Base-by-base conservation (phyloP, 2,113 vertebrate genomes). In the Tonatia bakeri region DNA sequence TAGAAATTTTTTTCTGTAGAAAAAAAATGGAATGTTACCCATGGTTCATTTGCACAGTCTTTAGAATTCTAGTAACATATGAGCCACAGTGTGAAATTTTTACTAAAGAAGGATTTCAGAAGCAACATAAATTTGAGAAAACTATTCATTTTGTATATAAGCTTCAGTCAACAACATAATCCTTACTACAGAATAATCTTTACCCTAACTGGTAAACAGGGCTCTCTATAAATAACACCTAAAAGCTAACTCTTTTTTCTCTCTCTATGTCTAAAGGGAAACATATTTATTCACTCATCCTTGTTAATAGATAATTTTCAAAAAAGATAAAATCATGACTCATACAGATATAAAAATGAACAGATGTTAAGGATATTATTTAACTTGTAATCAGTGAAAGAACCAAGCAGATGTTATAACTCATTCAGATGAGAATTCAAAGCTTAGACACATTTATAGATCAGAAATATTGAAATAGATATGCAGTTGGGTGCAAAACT, bases 21-120 rank as follows among this genome's bases (percentile, higher is more conserved):
- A 94, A 96, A 95, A 97, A 83, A 96, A 47, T 84, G 97, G 96
- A 87, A 92, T 26, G 31, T 56, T 95, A 64, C 70, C 59, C 96
- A 50, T 97, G 47, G 87, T 97, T 96, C 72, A 96, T 94, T 96
- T 86, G 79, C 19, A 87, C 40, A 67, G n/a, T 59, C 20, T 93
- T 91, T 87, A 26, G 2, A 86, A 95, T 89, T 95, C 92, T 43
- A 77, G 43, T 52, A 87, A 92, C 47, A 79, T 24, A 64, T 64
- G 72, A 95, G 14, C 1, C 3, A 79, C 28, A 56, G 11, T 33
- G 1, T 91, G 40, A 76, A n/a, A 56, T 40, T 94, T 91, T 83
- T 9, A 87, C 17, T 87, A 52, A 81, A 80, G 87, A 92, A 47
- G 13, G 9, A 8, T 10, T 95, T 22, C 40, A 89, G 50, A 94